Percentiles rank a stretch among this genome's conserved stretches.
phyloP scores from a whole-genome alignment of 2,888 invertebrate genomes.

The Eudiplozoon nipponicum region DNA sequence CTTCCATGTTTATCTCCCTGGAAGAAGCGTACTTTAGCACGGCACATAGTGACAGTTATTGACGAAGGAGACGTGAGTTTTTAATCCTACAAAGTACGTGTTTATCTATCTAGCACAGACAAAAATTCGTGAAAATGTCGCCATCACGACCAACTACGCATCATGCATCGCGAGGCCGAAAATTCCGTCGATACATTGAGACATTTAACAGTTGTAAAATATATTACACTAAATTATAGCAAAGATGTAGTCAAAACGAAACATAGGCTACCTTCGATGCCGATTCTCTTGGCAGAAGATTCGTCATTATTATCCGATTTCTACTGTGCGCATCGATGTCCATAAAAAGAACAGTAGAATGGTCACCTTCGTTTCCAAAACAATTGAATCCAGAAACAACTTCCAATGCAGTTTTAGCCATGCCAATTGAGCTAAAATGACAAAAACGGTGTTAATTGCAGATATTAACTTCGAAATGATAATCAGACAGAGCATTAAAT shows the following conservation, averaged over 20 bases:
- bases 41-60: no score
- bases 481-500: no score
- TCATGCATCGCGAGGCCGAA: no score
- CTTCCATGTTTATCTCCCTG: no score
- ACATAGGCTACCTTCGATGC: slow-evolving; percentile 42
- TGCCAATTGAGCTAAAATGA: slow-evolving; percentile 45
- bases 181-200: not conserved
- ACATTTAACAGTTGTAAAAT: not conserved
- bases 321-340: slow-evolving; percentile 97
- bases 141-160: no score
- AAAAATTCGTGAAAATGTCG: no score
- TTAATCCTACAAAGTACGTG: no score
- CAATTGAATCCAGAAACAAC: slow-evolving; percentile 90
- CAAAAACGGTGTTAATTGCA: slow-evolving; percentile 11
- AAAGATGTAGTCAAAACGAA: not conserved
- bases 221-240: not conserved
- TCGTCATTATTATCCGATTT: slow-evolving; percentile 31
- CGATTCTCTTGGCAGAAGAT: slow-evolving; percentile 53
- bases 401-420: slow-evolving; percentile 87
- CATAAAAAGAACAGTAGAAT: slow-evolving; percentile 89
- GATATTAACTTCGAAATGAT: not conserved
- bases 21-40: no score
- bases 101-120: no score
- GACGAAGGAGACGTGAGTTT: no score
- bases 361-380: slow-evolving; percentile 77